These are phyloP conservation scores for Eucidaris tribuloides DNA, from an alignment of 35 echinoderm and acorn worm genomes.

Conservation along the genomic window DNA sequence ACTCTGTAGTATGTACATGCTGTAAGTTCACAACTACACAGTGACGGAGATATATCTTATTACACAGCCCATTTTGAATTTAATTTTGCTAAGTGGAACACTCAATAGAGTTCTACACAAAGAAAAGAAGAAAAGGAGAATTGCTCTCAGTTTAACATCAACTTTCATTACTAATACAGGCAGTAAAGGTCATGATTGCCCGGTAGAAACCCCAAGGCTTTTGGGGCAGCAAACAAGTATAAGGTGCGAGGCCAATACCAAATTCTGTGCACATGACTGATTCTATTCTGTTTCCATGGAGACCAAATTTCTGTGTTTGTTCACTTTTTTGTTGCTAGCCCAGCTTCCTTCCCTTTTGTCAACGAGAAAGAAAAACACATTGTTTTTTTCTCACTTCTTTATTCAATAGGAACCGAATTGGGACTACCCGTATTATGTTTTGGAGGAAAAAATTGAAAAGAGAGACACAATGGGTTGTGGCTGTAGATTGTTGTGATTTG, in stretches of 20 bases:
- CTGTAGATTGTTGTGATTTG: too few species aligned
- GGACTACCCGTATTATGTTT: neutral
- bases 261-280: conserved; percentile 6
- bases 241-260: too few species aligned
- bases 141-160: neutral
- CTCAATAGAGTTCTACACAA: neutral
- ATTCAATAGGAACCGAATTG: neutral
- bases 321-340: neutral
- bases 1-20: too few species aligned
- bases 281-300: conserved; percentile 19
- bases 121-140: neutral
- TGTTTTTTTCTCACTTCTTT: neutral
- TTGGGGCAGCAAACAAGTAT: neutral
- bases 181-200: too few species aligned
- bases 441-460: neutral
- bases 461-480: neutral
- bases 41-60: neutral
- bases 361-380: conserved; percentile 16
- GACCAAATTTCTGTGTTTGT: conserved; percentile 1
- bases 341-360: conserved; percentile 13
- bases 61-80: neutral
- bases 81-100: neutral
- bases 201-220: neutral
- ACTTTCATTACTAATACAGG: neutral
- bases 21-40: too few species aligned